Conservation (phyloP, 2,797 vertebrate species). For the Paedocypris micromegethes region DNA sequence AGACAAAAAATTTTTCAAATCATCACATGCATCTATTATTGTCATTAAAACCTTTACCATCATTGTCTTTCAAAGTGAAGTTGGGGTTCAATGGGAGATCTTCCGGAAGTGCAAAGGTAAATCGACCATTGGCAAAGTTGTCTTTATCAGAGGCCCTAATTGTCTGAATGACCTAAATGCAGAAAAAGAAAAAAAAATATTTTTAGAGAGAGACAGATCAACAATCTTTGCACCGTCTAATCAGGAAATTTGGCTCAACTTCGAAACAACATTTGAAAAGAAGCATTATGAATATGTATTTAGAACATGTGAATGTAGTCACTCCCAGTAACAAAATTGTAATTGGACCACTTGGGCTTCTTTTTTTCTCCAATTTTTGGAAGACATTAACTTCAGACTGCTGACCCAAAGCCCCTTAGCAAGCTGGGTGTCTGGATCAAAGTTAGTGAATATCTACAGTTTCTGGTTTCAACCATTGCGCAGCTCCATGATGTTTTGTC, state of each 20-base stretch:
- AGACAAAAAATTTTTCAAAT: no score
- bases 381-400: slow-evolving; percentile 23
- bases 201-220: neutral
- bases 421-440: slow-evolving; percentile 24
- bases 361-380: slow-evolving; percentile 12
- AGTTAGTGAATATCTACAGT: slow-evolving; percentile 16
- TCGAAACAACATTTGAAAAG: neutral
- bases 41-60: slow-evolving; percentile 68
- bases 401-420: slow-evolving; percentile 16
- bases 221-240: neutral
- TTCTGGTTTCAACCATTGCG: slow-evolving; percentile 21
- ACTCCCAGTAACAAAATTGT: slow-evolving; percentile 22
- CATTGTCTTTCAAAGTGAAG: slow-evolving; percentile 87
- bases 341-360: slow-evolving; percentile 21
- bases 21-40: no score
- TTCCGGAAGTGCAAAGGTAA: slow-evolving; percentile 77
- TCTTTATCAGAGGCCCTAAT: slow-evolving; percentile 82
- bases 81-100: slow-evolving; percentile 74
- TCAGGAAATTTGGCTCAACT: no score
- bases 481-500: slow-evolving; percentile 41
- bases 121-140: slow-evolving; percentile 82
- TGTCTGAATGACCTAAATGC: slow-evolving; percentile 81
- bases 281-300: slow-evolving; percentile 17
- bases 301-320: neutral
- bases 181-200: slow-evolving; percentile 28